Conservation (phyloP, 2,888 invertebrate genomes). For the Cosmia trapezina region DNA sequence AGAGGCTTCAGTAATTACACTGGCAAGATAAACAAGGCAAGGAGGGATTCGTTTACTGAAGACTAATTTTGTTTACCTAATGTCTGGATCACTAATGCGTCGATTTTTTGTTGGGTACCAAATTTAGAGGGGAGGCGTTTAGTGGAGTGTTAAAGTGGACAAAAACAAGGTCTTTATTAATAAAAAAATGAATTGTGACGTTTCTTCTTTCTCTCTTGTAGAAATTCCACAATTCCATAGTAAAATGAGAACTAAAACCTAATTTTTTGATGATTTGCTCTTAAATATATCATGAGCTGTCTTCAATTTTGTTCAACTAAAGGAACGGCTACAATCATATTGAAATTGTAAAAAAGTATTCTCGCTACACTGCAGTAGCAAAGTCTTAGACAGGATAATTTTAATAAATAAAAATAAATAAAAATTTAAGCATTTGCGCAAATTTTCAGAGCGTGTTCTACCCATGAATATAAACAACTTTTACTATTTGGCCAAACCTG, state of each 20-base stretch:
- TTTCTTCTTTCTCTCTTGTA: not conserved
- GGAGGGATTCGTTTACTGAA: conserved; percentile 75
- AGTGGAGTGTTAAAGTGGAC: no score
- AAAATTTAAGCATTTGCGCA: no score
- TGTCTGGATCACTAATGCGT: conserved; percentile 76
- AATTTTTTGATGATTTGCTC: not conserved
- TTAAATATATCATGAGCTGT: not conserved
- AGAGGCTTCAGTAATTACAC: conserved; percentile 70
- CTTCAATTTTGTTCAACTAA: not conserved
- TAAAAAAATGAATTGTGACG: not conserved
- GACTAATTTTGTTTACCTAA: conserved; percentile 80
- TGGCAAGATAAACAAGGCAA: conserved; percentile 72
- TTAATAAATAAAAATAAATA: no score
- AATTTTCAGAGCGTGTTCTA: no score
- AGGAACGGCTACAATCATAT: not conserved
- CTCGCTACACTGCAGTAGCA: not conserved
- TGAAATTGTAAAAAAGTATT: not conserved
- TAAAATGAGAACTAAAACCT: not conserved
- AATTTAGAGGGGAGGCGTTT: conserved; percentile 37
- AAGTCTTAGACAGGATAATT: no score
- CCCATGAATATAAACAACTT: no score
- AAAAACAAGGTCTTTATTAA: not conserved
- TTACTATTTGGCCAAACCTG: no score
- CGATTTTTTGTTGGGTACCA: conserved; percentile 67
- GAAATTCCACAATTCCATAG: no score